Evolutionary conservation across 1,140 invertebrate species (phyloP).

Genomic region (Drosophila asahinai): DNA sequence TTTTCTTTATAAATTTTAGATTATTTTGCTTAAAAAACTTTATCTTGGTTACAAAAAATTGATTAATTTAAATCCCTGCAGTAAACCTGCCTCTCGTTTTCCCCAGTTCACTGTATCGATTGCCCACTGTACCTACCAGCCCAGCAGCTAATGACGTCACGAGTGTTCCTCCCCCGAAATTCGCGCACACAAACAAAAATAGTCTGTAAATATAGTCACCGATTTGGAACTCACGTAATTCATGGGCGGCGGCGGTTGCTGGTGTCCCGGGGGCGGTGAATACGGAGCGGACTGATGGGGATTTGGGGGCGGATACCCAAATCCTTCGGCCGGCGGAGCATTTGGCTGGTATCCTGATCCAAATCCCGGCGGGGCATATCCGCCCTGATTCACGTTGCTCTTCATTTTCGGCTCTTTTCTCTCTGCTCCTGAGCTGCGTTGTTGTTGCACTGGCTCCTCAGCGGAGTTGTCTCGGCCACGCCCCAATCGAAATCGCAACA

Average conservation of each 20-base stretch:
- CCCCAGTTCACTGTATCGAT: no score
- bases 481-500: slow-evolving; percentile 44
- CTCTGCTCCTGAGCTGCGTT: slow-evolving; percentile 19
- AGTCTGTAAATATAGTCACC: neutral
- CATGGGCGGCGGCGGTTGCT: slow-evolving; percentile 30
- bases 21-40: no score
- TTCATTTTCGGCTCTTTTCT: slow-evolving; percentile 33
- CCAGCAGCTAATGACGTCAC: slow-evolving; percentile 1
- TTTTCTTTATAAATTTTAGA: no score
- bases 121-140: neutral
- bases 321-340: slow-evolving; percentile 64
- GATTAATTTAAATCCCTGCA: neutral
- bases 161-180: slow-evolving; percentile 6
- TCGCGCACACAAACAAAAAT: neutral
- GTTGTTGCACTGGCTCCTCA: slow-evolving; percentile 31
- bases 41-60: no score
- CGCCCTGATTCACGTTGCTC: slow-evolving; percentile 73
- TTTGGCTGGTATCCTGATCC: slow-evolving; percentile 65
- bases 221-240: slow-evolving; percentile 50
- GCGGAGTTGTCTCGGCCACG: slow-evolving; percentile 10
- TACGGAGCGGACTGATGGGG: slow-evolving; percentile 15
- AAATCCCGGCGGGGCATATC: slow-evolving; percentile 72
- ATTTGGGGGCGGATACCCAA: slow-evolving; percentile 41
- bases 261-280: slow-evolving; percentile 17
- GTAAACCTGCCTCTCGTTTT: neutral